Evolutionary conservation across 2,113 vertebrate genomes (phyloP), one percentile per base, ranked within the genome.

Genomic region (Paramisgurnus dabryanus): DNA sequence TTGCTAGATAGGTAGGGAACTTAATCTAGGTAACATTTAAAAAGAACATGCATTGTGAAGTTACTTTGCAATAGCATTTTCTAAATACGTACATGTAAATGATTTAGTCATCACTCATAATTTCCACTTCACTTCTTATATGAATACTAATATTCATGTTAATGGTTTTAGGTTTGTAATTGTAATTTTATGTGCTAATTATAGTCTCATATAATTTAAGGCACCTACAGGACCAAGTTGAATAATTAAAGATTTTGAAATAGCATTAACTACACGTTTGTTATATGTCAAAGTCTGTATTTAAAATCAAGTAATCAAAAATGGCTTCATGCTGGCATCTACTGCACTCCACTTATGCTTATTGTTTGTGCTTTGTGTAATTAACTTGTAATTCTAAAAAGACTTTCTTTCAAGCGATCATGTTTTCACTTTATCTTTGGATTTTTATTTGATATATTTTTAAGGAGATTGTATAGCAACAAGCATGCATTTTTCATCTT

Each of bases 261-360:
- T 50, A 50, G 11, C 12, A 12, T 53, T 53, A 57, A 57, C 6
- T 57, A n/a, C 6, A 22, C 22, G 22, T 17, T n/a, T 57, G 1
- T n/a, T 57, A n/a, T 57, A n/a, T n/a, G 17, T 5, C 5, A 18
- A 68, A 27, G 43, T 13, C 67, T 27, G 5, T 22, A 49, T 47
- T 68, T 68, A 69, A 69, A 69, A 69, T 50, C 47, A 71, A 55
- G 27, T 71, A 53, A 13, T 50, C 15, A 50, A 39, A 57, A 71
- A 11, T 40, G 27, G 50, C 7, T 55, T 71, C 50, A 55, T 70
- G 67, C 45, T 39, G 47, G 34, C 27, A 6, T 17, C 7, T 6
- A 53, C 5, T 34, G 17, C 6, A 27, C 45, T 17, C 3, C 22
- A 34, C 22, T 15, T 4, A 11, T 39, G 34, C 15, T 71, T 49